Base-by-base conservation (phyloP, 2,797 vertebrate genomes). In the Lindbergichthys nudifrons region DNA sequence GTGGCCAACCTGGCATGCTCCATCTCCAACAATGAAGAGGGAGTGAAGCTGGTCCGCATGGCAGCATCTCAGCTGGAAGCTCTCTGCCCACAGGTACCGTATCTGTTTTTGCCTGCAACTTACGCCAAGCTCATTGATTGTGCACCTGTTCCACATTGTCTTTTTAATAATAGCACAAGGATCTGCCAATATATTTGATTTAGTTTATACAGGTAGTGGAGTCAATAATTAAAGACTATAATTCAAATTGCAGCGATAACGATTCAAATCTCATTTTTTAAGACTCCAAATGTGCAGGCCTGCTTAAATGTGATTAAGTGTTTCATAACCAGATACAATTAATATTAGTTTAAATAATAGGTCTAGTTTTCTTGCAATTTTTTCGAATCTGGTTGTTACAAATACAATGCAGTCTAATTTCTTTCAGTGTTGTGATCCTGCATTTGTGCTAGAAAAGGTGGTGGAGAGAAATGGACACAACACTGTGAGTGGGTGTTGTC, bases 11-110 rank as follows among this genome's bases (percentile, higher is more conserved):
- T 99, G 91, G 98, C 98, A 69, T 99, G 98, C 86, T 99, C 98
- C 64, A 99, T 99, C 92, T 99, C 98, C 21, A 99, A 99, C 90
- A 99, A 99, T 3, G 98, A 99, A 87, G 98, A 99, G 91, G 98
- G 98, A 23, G 98, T 99, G 75, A 99, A 99, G 79, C 88, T 99
- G 86, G 98, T 99, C 65, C 97, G 98, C 73, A 99, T 99, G 97
- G 99, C 98, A 52, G 98, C 98, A 47, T 97, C 96, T 86, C 98
- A 99, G 87, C 95, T 99, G 85, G 98, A 99, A 94, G 93, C 94
- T 42, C 95, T 99, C 21, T 99, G 98, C 91, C 98, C 98, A 77
- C 98, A 99, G 98, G 98, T 99, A 95, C 15, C 32, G 7, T 21
- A 39, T 42, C 70, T 59, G 66, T 60, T 81, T 36, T 80, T 73